Conservation (phyloP, 1,140 invertebrate genomes). For the Heliconius eleuchia region DNA sequence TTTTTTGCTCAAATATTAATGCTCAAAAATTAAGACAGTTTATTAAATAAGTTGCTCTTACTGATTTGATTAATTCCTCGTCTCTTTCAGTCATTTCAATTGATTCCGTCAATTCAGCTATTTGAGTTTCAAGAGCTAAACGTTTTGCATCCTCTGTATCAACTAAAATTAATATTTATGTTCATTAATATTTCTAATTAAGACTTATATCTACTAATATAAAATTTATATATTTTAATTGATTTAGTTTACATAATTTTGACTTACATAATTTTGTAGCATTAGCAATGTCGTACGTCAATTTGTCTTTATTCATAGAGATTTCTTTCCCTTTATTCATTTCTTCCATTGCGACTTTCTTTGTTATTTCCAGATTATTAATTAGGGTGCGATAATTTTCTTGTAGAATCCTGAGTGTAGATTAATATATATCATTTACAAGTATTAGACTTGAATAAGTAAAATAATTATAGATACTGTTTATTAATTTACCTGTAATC, state of each 20-base stretch:
- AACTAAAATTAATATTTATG: slow-evolving; percentile 48
- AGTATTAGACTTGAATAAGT: background rate
- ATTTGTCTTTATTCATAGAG: slow-evolving; percentile 82
- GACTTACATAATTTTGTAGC: slow-evolving; percentile 65
- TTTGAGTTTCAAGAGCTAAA: slow-evolving; percentile 76
- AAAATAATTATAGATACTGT: background rate
- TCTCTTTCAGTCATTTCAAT: slow-evolving; percentile 83
- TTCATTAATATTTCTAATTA: background rate
- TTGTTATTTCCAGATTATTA: slow-evolving; percentile 82
- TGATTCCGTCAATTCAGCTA: slow-evolving; percentile 80
- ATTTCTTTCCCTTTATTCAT: slow-evolving; percentile 85
- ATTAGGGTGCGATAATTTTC: slow-evolving; percentile 82
- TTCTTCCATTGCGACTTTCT: slow-evolving; percentile 84
- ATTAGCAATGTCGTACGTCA: slow-evolving; percentile 81
- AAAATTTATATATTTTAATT: too few relatives aligned
- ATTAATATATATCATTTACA: background rate
- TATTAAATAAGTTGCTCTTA: slow-evolving; percentile 37
- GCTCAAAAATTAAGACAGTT: background rate
- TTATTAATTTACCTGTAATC: slow-evolving; percentile 80
- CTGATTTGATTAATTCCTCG: slow-evolving; percentile 76
- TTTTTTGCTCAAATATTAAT: background rate
- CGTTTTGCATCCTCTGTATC: slow-evolving; percentile 64
- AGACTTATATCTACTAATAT: too few relatives aligned
- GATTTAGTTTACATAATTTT: too few relatives aligned
- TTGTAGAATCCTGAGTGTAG: slow-evolving; percentile 56